Conservation (phyloP, 1,140 invertebrate species). For the Cephus cinctus region DNA sequence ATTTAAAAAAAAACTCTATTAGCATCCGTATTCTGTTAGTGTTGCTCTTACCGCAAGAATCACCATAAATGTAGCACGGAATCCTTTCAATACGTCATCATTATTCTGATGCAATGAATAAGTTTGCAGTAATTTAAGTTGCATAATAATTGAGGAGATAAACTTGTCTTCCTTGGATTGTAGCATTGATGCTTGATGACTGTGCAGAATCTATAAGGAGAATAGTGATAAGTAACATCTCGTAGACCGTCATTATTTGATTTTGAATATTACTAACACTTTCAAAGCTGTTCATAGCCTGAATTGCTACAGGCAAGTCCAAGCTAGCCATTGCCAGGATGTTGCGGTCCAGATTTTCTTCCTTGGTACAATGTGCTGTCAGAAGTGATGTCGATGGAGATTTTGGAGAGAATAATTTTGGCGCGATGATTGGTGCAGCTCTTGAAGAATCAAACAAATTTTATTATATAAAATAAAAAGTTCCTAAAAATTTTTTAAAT, state of each 20-base stretch:
- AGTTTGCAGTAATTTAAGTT: conserved; percentile 65
- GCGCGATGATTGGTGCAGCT: conserved; percentile 54
- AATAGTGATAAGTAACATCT: conserved; percentile 6
- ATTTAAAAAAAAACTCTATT: conserved; percentile 3
- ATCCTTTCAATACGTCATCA: conserved; percentile 55
- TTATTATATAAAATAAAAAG: conserved; percentile 4
- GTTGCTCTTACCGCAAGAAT: conserved; percentile 62
- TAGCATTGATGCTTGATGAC: conserved; percentile 51
- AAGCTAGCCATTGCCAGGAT: conserved; percentile 70
- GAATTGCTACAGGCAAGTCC: conserved; percentile 63
- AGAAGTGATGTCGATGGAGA: conserved; percentile 33
- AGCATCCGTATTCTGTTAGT: too few species aligned
- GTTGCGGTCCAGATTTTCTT: conserved; percentile 58
- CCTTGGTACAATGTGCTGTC: conserved; percentile 36
- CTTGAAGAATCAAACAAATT: conserved; percentile 40
- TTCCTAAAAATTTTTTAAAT: conserved; percentile 8
- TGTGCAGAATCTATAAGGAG: conserved; percentile 41
- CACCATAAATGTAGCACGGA: conserved; percentile 63
- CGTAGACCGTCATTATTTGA: neutral
- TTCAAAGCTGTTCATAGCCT: conserved; percentile 69
- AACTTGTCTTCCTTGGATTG: conserved; percentile 73
- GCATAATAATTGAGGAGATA: conserved; percentile 67
- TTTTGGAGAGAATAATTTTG: conserved; percentile 49
- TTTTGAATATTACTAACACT: conserved; percentile 30
- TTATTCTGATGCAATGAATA: conserved; percentile 47